Evolutionary conservation across 2,888 invertebrate species (phyloP), one percentile per base, ranked within the genome.

Genomic region (Hypercompe scribonia): DNA sequence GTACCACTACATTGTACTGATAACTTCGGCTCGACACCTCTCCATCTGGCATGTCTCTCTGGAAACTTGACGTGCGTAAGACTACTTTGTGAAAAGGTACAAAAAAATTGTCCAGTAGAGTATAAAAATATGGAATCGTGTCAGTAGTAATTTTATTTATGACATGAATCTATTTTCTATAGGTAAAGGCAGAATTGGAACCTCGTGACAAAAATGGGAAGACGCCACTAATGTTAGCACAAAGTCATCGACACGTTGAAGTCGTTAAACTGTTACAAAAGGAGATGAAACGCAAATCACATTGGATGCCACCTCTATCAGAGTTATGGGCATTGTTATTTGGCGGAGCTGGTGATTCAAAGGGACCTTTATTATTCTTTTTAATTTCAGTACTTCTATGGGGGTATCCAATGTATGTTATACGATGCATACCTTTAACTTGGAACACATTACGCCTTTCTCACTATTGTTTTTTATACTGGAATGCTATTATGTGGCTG

Each of bases 351-450:
- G 99, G 98, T 0, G 98, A 99, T 88, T 98, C 98, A 0, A 99
- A 99, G 92, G 98, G 98, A 28, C 98, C 99, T 0, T 91, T 99
- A 33, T 92, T 99, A 42, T 97, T 99, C 87, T 98, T 99, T 89
- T 96, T 99, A 86, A 96, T 98, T 75, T 98, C 98, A 0, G 98
- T 99, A 18, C 93, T 99, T 10, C 93, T 98, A 36, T 99, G 99
- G 99, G 99, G 98, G 15, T 99, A 99, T 91, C 99, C 99, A 0
- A 98, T 99, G 98, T 99, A 99, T 89, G 96, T 99, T 86, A 97
- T 99, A 78, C 96, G 98, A 97, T 98, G 98, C 85, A 97, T 99
- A 79, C 99, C 99, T 1, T 96, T 98, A 64, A 99, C 99, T 0
- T 99, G 99, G 99, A 98, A 98, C 89, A 97, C 98, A 13, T 93